Conservation (phyloP, 2,888 invertebrate species). For the Steinernema carpocapsae region DNA sequence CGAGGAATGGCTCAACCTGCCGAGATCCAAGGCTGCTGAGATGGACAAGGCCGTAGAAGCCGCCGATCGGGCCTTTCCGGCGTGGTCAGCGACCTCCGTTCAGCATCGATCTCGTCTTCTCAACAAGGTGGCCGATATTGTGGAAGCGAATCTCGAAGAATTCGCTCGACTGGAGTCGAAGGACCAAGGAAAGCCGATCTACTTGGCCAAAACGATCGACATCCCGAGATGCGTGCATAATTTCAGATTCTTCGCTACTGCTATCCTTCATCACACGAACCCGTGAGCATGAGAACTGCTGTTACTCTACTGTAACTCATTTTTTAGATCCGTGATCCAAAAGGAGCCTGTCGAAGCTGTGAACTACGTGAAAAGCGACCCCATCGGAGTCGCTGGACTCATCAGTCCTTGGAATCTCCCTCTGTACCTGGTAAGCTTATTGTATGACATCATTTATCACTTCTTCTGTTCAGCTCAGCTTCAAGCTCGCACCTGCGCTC, state of each 20-base stretch:
- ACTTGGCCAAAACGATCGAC: slow-evolving; percentile 70
- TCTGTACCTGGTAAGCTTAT: slow-evolving; percentile 70
- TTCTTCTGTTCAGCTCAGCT: slow-evolving; percentile 69
- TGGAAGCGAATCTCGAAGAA: slow-evolving; percentile 71
- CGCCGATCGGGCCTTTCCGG: slow-evolving; percentile 71
- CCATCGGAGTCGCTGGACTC: slow-evolving; percentile 73
- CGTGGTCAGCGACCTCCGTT: slow-evolving; percentile 72
- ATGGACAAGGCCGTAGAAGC: slow-evolving; percentile 70
- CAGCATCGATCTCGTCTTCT: slow-evolving; percentile 70
- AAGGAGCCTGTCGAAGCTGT: slow-evolving; percentile 65
- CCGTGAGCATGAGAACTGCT: slow-evolving; percentile 62
- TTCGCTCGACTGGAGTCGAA: slow-evolving; percentile 73
- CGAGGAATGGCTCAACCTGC: slow-evolving; percentile 66
- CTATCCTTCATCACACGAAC: slow-evolving; percentile 70
- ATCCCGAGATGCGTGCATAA: slow-evolving; percentile 73
- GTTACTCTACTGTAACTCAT: not conserved
- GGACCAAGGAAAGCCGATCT: slow-evolving; percentile 74
- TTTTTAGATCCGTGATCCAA: slow-evolving; percentile 59
- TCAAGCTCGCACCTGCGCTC: slow-evolving; percentile 73
- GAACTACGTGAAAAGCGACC: slow-evolving; percentile 72
- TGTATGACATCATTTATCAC: not conserved
- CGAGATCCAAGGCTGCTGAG: slow-evolving; percentile 70
- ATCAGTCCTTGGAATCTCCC: slow-evolving; percentile 75
- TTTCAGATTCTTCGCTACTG: slow-evolving; percentile 73
- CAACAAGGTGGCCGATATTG: slow-evolving; percentile 71